Base-by-base conservation (phyloP, 2,113 vertebrate genomes). In the Origma solitaria region DNA sequence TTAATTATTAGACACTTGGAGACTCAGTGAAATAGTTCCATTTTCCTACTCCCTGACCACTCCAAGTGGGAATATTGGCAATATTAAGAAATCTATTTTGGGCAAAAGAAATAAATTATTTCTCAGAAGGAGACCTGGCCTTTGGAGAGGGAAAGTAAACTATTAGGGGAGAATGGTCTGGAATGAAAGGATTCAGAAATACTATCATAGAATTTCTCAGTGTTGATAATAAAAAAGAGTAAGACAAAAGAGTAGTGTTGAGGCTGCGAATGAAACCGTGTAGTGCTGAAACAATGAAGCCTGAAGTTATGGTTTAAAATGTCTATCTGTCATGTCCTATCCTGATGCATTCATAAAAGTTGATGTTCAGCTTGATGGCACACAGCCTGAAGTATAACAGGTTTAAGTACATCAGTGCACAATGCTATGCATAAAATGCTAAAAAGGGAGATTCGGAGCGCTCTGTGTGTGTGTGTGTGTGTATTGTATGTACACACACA, bases 1-100 rank as follows among this genome's bases (percentile, higher is more conserved):
- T 94, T 91, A 91, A 93, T 91, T 94, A 51, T 49, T 57, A 93
- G 73, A 64, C n/a, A 88, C 16, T 69, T 65, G 57, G 70, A 94
- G 20, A 79, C 54, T 44, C 53, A 45, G 13, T 42, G n/a, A 87
- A 79, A 79, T 60, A 51, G 22, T 82, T 82, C 40, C 15, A 33
- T 82, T 87, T 95, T 91, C 25, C 19, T 75, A 69, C 31, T 79
- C 28, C 31, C 22, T 87, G 49, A 51, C 11, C 31, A 89, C 28
- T 91, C 76, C 37, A 56, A 56, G 7, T 47, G 24, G 24, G 69
- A 82, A 82, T 89, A 82, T 68, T 1, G 0, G 35, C 49, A 90
- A 68, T 79, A 93, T 64, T 82, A 90, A 68, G 40, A 91, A 89
- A 87, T 64, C 61, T 96, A 37, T 91, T 95, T 69, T 61, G 8